Evolutionary conservation across 1,140 invertebrate genomes (phyloP), one percentile per base, ranked within the genome.

Genomic region (Hylyphantes graminicola): DNA sequence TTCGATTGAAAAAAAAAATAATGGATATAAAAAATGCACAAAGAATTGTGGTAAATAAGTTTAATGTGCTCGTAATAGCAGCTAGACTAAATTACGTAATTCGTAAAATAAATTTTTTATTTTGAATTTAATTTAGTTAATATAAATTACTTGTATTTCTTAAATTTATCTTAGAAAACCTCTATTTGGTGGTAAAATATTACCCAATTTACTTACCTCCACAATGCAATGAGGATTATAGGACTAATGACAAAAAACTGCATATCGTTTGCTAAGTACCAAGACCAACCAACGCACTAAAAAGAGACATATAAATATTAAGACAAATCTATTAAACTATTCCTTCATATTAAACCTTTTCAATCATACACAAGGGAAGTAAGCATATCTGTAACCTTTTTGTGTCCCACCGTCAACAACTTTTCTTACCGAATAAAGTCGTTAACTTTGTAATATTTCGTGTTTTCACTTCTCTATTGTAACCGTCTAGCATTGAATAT

Each of bases 191-290:
- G n/a, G 7, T 51, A 59, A 50, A 77, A 63, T 17, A 15, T 10
- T 21, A 21, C 9, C 13, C 13, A 48, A 9, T 59, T 51, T 12
- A n/a, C 74, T 77, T 54, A 85, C 85, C 76, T 80, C 70, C 72
- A 67, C 51, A 83, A 57, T 35, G 75, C 19, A 48, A 21, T 59
- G 11, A 83, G 10, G 13, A 83, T 0, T 12, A 65, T 2, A 13
- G 53, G 12, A 57, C 72, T 57, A 17, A 75, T 13, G 12, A 83
- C 17, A 74, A 83, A 83, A 65, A 83, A 83, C 72, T 83, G 80
- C 80, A 83, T 83, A 7, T 83, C 80, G 57, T 83, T 65, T 48
- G 80, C 80, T 57, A 83, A 55, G 17, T 83, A 83, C 80, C 80
- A 83, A 8, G 80, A 65, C 80, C 80, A 83, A 54, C 70, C 55